Evolutionary conservation across 2,797 vertebrate species (phyloP).

Genomic region (Hydrocynus forskahlii): DNA sequence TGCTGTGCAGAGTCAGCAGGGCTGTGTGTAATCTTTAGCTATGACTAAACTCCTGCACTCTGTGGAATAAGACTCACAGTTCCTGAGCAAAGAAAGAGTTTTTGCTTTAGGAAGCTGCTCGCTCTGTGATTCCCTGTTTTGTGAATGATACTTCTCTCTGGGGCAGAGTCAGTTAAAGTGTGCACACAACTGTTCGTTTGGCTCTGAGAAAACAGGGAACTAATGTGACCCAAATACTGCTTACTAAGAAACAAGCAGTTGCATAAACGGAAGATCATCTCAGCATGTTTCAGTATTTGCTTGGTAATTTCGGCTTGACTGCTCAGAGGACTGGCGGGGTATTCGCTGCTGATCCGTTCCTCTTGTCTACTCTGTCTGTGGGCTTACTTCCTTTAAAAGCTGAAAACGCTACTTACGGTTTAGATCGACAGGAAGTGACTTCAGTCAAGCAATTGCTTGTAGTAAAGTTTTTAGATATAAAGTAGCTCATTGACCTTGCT

Average conservation of each 20-base stretch:
- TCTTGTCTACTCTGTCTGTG: background rate
- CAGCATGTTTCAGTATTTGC: background rate
- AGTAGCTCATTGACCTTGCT: too few species aligned
- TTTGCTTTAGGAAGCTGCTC: background rate
- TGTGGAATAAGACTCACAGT: background rate
- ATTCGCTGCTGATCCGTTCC: background rate
- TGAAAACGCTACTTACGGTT: background rate
- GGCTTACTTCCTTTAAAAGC: background rate
- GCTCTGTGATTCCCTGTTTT: background rate
- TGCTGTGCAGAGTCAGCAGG: constrained; percentile 47
- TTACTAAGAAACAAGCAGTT: background rate
- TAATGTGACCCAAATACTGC: background rate
- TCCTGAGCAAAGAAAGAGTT: background rate
- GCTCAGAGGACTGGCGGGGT: too few species aligned
- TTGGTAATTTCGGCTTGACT: background rate
- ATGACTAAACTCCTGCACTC: constrained; percentile 2
- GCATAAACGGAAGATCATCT: background rate
- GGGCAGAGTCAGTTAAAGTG: background rate
- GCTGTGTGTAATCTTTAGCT: constrained; percentile 50
- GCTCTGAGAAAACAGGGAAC: background rate
- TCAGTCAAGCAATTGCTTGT: background rate
- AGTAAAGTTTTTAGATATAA: too few species aligned
- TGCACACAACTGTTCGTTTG: background rate
- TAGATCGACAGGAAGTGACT: background rate
- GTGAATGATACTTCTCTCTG: too few species aligned